Conservation (phyloP, 2,113 vertebrate species). For the Malurus cyaneus region DNA sequence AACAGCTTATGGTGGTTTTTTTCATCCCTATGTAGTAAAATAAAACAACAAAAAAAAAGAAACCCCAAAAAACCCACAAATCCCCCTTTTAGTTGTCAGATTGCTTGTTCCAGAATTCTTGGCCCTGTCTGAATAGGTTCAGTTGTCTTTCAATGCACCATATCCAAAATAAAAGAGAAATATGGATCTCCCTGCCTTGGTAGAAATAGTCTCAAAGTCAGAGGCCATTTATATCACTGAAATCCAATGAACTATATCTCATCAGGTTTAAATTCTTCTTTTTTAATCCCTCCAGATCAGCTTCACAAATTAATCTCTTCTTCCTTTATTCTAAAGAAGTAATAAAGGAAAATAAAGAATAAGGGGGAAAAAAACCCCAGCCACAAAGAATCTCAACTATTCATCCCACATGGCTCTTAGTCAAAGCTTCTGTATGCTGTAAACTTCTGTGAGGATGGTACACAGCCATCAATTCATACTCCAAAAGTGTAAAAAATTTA, state of each 20-base stretch:
- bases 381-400: not conserved
- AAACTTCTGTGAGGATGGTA: not conserved
- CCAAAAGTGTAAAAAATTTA: not conserved
- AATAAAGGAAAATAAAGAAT: not conserved
- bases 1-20: not conserved
- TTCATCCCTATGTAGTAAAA: not conserved
- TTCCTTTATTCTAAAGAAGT: not conserved
- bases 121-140: not conserved
- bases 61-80: not conserved
- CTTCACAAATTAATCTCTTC: not conserved
- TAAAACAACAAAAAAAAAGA: not conserved
- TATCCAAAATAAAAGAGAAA: not conserved
- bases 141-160: not conserved
- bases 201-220: not conserved
- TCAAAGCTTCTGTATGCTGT: not conserved
- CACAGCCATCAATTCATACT: not conserved
- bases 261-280: not conserved
- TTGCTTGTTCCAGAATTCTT: not conserved
- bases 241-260: not conserved
- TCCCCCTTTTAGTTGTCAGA: not conserved
- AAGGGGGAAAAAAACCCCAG: rapidly evolving
- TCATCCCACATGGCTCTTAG: not conserved
- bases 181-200: not conserved
- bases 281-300: not conserved
- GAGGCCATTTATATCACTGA: not conserved